phyloP scores from a whole-genome alignment of 2,888 invertebrate species.

The Sminthurinus aureus region DNA sequence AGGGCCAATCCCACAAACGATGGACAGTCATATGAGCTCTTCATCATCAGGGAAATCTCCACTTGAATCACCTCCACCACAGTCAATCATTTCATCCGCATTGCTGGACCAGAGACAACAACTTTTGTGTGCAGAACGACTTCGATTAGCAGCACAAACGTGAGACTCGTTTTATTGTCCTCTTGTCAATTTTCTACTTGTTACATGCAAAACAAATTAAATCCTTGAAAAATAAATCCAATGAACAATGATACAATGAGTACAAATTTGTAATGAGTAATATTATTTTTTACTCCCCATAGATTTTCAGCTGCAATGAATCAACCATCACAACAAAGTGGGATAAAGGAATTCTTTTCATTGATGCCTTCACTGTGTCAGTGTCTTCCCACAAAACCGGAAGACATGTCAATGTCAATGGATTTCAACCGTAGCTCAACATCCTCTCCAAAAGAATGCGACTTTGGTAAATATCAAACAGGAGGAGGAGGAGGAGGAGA shows the following conservation, averaged over 20 bases:
- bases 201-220: neutral
- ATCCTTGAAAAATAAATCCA: neutral
- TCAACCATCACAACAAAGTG: slow-evolving; percentile 50
- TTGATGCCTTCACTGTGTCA: slow-evolving; percentile 54
- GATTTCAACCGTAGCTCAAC: slow-evolving; percentile 16
- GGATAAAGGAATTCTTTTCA: slow-evolving; percentile 54
- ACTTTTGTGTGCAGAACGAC: slow-evolving; percentile 53
- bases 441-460: slow-evolving; percentile 1
- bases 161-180: slow-evolving; percentile 33
- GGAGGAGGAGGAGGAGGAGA: neutral
- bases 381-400: slow-evolving; percentile 43
- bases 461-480: slow-evolving; percentile 21
- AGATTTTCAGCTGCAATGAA: slow-evolving; percentile 56
- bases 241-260: too few species aligned
- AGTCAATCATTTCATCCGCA: slow-evolving; percentile 22
- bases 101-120: slow-evolving; percentile 48
- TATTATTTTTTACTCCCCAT: neutral
- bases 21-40: neutral
- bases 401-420: neutral
- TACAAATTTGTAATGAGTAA: neutral
- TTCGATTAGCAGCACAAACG: slow-evolving; percentile 57
- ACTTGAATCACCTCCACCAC: neutral
- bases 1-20: neutral
- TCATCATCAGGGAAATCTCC: neutral
- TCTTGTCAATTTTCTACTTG: neutral